Conservation (phyloP, 2,797 vertebrate genomes). For the Mus spretus region DNA sequence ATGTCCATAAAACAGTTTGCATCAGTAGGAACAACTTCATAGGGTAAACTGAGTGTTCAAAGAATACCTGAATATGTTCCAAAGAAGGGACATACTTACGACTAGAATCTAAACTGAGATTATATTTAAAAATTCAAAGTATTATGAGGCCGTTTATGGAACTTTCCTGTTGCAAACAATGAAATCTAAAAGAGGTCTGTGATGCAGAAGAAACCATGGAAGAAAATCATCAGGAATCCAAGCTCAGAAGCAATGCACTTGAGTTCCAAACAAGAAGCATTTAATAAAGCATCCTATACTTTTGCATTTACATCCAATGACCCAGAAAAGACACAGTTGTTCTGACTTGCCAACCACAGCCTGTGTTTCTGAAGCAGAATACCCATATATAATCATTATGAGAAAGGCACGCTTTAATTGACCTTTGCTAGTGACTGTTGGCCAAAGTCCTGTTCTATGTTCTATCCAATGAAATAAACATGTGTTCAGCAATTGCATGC, state of each 20-base stretch:
- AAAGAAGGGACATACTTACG: not conserved
- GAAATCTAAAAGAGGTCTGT: not conserved
- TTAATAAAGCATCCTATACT: not conserved
- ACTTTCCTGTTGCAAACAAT: not conserved
- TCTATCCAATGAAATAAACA: not conserved
- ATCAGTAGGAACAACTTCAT: not conserved
- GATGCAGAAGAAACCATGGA: not conserved
- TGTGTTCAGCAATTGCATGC: not conserved
- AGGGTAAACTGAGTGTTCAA: constrained; percentile 2
- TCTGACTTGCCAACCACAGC: not conserved
- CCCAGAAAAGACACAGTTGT: constrained; percentile 29
- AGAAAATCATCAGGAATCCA: not conserved
- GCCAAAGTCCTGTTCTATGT: constrained; percentile 1
- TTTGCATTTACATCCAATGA: constrained; percentile 38
- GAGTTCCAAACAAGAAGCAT: not conserved
- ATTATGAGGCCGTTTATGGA: not conserved
- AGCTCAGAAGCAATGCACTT: not conserved
- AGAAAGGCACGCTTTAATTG: constrained; percentile 29
- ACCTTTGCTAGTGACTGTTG: constrained; percentile 47
- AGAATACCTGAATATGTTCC: not conserved
- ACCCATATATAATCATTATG: constrained; percentile 29
- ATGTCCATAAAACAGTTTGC: not conserved
- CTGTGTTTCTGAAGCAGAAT: not conserved
- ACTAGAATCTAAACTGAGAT: not conserved
- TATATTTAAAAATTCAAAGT: not conserved